Percentiles rank a stretch among this genome's conserved stretches.
These are phyloP conservation scores for Huso huso DNA, from an alignment of 2,797 vertebrate genomes.

Conservation along the genomic window DNA sequence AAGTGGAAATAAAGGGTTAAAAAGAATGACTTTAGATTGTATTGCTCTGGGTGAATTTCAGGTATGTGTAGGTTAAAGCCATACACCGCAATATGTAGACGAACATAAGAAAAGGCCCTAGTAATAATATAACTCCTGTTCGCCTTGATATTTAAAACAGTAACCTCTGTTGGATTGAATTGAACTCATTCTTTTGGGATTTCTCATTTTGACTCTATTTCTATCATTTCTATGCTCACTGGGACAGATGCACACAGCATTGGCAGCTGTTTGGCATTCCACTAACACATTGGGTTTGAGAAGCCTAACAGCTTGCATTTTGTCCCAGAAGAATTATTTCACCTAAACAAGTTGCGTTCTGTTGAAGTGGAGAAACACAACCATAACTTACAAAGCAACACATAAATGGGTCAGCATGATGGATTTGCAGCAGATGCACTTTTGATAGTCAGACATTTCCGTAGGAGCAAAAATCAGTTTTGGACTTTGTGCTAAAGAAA, in stretches of 20 bases:
- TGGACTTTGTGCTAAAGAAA: too few species aligned
- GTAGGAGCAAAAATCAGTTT: too few species aligned
- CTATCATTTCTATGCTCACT: background rate
- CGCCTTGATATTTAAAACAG: too few species aligned
- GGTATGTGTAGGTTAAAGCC: too few species aligned
- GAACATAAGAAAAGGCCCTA: too few species aligned
- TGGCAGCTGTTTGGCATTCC: constrained; percentile 29
- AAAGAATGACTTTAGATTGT: too few species aligned
- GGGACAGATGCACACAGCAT: constrained; percentile 8
- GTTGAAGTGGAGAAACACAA: constrained; percentile 19
- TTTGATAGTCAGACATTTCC: constrained; percentile 1
- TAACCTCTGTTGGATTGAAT: too few species aligned
- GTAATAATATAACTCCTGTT: too few species aligned
- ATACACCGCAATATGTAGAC: too few species aligned
- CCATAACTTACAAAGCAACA: constrained; percentile 25
- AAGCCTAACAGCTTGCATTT: constrained; percentile 34
- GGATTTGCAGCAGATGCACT: constrained; percentile 7
- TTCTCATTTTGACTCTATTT: constrained; percentile 1
- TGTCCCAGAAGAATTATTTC: constrained; percentile 23
- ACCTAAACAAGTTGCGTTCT: constrained; percentile 21
- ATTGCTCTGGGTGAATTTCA: too few species aligned
- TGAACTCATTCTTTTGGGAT: background rate
- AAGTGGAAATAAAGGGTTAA: too few species aligned
- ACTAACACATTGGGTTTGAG: constrained; percentile 24
- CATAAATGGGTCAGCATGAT: constrained; percentile 6